phyloP scores from a whole-genome alignment of 2,113 vertebrate species.

The Alces alces region DNA sequence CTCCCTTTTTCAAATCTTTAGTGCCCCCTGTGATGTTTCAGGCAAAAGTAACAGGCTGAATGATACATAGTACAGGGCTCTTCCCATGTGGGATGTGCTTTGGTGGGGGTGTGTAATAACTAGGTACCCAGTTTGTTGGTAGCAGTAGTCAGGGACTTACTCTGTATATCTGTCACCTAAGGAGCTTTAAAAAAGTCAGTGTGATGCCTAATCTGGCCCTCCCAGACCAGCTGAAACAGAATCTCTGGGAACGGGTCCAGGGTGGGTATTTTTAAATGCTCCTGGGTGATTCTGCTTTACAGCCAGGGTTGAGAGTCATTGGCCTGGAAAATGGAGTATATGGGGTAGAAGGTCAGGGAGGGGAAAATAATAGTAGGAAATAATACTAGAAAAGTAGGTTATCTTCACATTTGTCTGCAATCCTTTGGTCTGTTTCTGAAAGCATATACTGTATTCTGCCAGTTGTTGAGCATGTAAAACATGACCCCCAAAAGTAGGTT shows the following conservation, averaged over 20 bases:
- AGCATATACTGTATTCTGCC: background rate
- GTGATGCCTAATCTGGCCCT: background rate
- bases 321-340: background rate
- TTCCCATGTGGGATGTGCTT: background rate
- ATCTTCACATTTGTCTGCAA: background rate
- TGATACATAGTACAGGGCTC: background rate
- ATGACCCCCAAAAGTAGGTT: background rate
- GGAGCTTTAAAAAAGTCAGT: slow-evolving; percentile 39
- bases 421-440: slow-evolving; percentile 40
- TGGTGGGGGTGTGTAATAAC: background rate
- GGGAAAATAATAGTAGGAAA: background rate
- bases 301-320: background rate
- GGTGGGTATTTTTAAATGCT: background rate
- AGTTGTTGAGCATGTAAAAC: background rate
- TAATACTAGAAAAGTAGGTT: background rate
- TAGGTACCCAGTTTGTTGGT: background rate
- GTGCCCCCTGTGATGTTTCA: background rate
- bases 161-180: background rate
- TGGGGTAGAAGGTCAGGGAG: background rate
- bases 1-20: background rate
- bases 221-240: background rate
- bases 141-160: background rate
- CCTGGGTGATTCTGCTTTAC: background rate
- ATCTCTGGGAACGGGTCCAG: background rate
- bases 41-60: background rate